Percentiles rank a stretch among this genome's conserved stretches.
These are phyloP conservation scores for Habropoda laboriosa DNA, from an alignment of 1,140 invertebrate species.

Conservation along the genomic window DNA sequence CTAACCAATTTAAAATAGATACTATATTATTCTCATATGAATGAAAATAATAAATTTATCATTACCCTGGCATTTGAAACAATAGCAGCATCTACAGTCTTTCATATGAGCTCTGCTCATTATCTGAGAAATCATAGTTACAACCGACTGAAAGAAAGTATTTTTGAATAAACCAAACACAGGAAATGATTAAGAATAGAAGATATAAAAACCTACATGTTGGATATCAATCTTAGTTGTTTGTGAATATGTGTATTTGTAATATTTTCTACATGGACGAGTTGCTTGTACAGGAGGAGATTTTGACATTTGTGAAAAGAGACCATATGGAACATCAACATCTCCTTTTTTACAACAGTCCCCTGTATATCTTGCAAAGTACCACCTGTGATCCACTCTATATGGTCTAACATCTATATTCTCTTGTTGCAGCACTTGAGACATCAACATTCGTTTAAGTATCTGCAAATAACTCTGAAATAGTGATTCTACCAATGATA, in stretches of 20 bases:
- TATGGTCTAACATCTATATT: conserved; percentile 83
- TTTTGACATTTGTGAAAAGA: not conserved
- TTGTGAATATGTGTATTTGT: not conserved
- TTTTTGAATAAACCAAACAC: not conserved
- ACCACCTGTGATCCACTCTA: conserved; percentile 79
- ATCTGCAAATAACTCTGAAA: conserved; percentile 67
- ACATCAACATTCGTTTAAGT: conserved; percentile 81
- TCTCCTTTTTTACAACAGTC: not conserved
- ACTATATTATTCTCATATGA: not conserved
- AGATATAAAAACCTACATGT: conserved; percentile 10
- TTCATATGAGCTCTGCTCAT: not conserved
- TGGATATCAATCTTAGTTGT: not conserved
- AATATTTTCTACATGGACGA: not conserved
- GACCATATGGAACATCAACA: not conserved
- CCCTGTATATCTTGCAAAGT: conserved; percentile 81
- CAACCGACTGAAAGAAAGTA: conserved; percentile 1
- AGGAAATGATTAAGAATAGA: not conserved
- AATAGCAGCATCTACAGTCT: conserved; percentile 41
- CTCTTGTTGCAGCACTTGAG: conserved; percentile 80
- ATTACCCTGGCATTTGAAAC: conserved; percentile 28
- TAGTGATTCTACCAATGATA: not conserved
- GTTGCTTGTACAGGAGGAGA: not conserved
- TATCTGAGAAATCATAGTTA: not conserved
- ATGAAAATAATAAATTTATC: not conserved
- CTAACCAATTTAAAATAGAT: not conserved